Percentiles rank a stretch among this genome's conserved stretches.
These are phyloP conservation scores for Syndactyla subalaris DNA, from an alignment of 2,797 vertebrate genomes.

Conservation along the genomic window DNA sequence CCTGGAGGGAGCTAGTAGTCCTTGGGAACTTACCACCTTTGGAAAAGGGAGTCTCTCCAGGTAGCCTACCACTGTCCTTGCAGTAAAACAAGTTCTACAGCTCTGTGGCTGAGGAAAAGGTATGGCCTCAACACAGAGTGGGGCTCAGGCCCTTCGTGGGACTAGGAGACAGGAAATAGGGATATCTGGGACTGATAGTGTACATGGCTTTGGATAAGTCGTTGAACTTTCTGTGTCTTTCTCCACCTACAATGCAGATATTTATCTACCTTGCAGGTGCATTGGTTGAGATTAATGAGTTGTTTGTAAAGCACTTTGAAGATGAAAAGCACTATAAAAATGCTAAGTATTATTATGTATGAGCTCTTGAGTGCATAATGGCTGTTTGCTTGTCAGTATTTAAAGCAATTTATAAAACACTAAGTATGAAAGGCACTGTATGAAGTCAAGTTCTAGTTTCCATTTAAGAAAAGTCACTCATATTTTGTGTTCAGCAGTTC, in stretches of 20 bases:
- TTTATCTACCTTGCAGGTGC: slow-evolving; percentile 39
- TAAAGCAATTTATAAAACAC: slow-evolving; percentile 23
- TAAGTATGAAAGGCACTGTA: slow-evolving; percentile 10
- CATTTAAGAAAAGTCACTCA: neutral
- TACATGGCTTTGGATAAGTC: neutral
- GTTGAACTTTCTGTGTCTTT: neutral
- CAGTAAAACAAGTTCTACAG: neutral
- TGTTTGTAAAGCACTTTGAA: slow-evolving; percentile 65
- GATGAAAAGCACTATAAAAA: slow-evolving; percentile 68
- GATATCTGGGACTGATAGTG: neutral
- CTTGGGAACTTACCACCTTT: neutral
- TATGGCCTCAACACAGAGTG: neutral
- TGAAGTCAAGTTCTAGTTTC: slow-evolving; percentile 2
- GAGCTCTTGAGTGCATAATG: slow-evolving; percentile 57
- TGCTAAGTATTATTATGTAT: slow-evolving; percentile 57
- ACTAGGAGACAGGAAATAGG: neutral
- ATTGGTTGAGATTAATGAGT: slow-evolving; percentile 58
- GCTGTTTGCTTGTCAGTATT: slow-evolving; percentile 48
- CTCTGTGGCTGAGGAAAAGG: neutral
- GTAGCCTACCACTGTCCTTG: accelerated
- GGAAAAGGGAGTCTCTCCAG: neutral
- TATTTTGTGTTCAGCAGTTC: neutral
- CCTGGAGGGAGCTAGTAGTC: neutral
- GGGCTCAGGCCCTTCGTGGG: neutral
- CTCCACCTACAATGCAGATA: neutral